Base-by-base conservation (phyloP, 1,140 invertebrate species). In the Palaemon carinicauda region DNA sequence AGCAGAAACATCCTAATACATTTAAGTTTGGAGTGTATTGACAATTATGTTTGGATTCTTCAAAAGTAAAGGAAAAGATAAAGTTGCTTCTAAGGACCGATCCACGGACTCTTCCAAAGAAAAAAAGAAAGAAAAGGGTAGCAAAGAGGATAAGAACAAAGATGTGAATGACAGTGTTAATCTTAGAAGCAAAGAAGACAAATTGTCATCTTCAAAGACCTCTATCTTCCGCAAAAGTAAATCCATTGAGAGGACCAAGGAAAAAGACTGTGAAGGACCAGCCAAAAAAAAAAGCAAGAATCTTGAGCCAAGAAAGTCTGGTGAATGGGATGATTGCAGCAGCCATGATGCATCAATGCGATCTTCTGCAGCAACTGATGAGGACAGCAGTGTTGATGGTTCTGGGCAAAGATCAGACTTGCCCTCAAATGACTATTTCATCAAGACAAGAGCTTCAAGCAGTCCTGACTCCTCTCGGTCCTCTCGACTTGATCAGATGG, bases 41-140 rank as follows among this genome's bases (percentile, higher is more conserved):
- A 21, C n/a, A 19, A 80, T 54, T 86, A 86, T 86, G 83, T 86
- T 86, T 51, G 83, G 83, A n/a, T 86, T 86, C 74, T 86, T 86
- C 24, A 86, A 86, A 52, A 86, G 54, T 51, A 86, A 86, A 80
- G 54, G n/a, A 19, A 84, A 86, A 50, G 83, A 86, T 60, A 86
- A 86, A 80, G 56, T 50, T 33, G 65, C 33, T 24, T 54, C 50
- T 27, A 86, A 86, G 50, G 83, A 86, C 5, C 79, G 80, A 54
- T 54, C 31, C n/a, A 54, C 75, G 73, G 83, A 80, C 24, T 24
- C 24, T n/a, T 15, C 60, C 31, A 86, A 86, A 41, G 83, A 86
- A 29, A 86, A 86, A 33, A 86, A 86, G 65, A 80, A 80, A 41
- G 77, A 85, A 21, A 80, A 80, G 19, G n/a, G 9, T 7, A 86